Conservation (phyloP, 2,113 vertebrate genomes). For the Dromas ardeola region DNA sequence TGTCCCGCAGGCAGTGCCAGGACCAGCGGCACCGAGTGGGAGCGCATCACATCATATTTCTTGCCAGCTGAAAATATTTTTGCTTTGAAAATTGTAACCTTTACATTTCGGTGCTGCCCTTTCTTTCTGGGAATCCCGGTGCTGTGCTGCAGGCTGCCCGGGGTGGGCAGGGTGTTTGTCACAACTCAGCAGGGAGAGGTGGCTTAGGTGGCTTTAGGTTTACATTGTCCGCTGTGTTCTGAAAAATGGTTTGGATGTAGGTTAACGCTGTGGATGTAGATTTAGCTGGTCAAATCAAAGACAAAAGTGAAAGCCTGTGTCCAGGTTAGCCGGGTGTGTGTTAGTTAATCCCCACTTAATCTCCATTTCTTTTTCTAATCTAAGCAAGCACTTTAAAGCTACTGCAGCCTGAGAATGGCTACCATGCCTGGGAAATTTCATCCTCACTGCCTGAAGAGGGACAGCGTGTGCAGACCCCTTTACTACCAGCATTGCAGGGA, state of each 20-base stretch:
- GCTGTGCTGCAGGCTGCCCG: not conserved
- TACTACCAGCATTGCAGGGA: not conserved
- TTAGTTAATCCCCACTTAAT: slow-evolving; percentile 31
- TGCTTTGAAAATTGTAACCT: not conserved
- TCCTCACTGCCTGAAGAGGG: not conserved
- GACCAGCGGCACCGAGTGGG: not conserved
- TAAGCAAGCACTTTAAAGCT: not conserved
- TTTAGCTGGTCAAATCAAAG: not conserved
- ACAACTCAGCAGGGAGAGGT: not conserved
- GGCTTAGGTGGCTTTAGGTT: not conserved
- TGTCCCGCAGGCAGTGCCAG: not conserved
- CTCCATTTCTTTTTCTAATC: slow-evolving; percentile 10
- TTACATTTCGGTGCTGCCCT: not conserved
- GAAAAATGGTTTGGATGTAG: not conserved
- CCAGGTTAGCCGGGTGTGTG: not conserved
- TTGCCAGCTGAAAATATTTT: not conserved
- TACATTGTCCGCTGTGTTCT: not conserved
- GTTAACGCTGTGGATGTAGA: rapidly evolving
- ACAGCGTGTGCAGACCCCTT: not conserved
- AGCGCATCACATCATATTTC: rapidly evolving
- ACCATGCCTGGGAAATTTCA: not conserved
- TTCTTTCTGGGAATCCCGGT: not conserved
- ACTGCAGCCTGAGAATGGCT: not conserved
- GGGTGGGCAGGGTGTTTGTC: not conserved
- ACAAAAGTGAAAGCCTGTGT: slow-evolving; percentile 20